Percentiles rank a stretch among this genome's conserved stretches.
These are phyloP conservation scores for Glomeris maerens DNA, from an alignment of 1,140 invertebrate species.

Conservation along the genomic window DNA sequence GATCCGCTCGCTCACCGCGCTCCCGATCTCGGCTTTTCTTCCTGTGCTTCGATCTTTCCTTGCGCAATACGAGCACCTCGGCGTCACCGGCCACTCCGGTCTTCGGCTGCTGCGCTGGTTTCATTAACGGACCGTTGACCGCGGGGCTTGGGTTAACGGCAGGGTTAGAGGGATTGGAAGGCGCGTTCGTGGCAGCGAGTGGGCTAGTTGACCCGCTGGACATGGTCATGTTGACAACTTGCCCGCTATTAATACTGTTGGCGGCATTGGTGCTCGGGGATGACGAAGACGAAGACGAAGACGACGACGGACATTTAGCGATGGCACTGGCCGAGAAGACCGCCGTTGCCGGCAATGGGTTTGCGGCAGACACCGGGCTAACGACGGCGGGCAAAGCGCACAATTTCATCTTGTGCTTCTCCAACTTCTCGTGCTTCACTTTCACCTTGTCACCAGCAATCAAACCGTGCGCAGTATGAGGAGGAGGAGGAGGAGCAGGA, in stretches of 20 bases:
- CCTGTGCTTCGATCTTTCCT: slow-evolving; percentile 30
- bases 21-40: slow-evolving; percentile 33
- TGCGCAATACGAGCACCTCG: too few species aligned
- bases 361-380: background rate
- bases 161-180: slow-evolving; percentile 30
- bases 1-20: slow-evolving; percentile 13
- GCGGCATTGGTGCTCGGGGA: background rate
- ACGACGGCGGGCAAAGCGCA: background rate
- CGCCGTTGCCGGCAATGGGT: background rate
- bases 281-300: background rate
- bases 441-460: slow-evolving; percentile 14
- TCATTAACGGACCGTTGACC: slow-evolving; percentile 26
- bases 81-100: too few species aligned
- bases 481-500: background rate
- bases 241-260: background rate
- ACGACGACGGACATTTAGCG: too few species aligned
- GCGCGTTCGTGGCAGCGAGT: background rate
- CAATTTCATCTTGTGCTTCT: slow-evolving; percentile 20
- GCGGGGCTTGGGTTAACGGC: slow-evolving; percentile 33
- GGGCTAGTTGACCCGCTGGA: background rate
- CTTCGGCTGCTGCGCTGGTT: too few species aligned
- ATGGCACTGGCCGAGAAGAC: background rate
- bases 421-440: slow-evolving; percentile 17
- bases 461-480: background rate
- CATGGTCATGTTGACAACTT: background rate